Conservation (phyloP, 2,888 invertebrate species). For the Drosophila leonis region DNA sequence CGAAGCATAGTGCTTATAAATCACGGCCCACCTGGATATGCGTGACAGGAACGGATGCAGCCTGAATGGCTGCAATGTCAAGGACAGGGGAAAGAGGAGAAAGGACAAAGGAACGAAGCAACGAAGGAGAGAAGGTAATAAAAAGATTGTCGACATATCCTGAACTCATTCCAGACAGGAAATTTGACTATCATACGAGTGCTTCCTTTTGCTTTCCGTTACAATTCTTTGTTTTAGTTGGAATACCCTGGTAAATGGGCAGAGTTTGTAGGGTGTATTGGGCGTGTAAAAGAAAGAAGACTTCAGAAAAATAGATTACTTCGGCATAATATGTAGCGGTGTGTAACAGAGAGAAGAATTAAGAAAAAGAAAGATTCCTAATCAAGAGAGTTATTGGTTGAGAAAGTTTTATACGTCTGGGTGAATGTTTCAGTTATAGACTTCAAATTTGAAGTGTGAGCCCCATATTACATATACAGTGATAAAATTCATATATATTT, state of each 20-base stretch:
- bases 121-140: constrained; percentile 7
- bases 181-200: constrained; percentile 23
- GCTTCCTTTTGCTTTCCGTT: constrained; percentile 30
- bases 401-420: too few species aligned
- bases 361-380: too few species aligned
- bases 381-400: too few species aligned
- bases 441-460: too few species aligned
- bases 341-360: too few species aligned
- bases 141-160: constrained; percentile 47
- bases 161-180: constrained; percentile 25
- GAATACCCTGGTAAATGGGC: not conserved
- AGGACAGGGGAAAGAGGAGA: constrained; percentile 1
- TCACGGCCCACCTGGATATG: constrained; percentile 54
- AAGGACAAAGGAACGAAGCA: too few species aligned
- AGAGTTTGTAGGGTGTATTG: not conserved
- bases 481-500: too few species aligned
- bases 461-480: too few species aligned
- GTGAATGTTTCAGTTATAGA: too few species aligned
- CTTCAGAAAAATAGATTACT: not conserved
- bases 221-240: constrained; percentile 24
- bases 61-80: constrained; percentile 47
- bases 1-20: constrained; percentile 40
- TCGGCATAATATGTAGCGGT: too few species aligned
- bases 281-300: not conserved
- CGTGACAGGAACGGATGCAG: constrained; percentile 60